Base-by-base conservation (phyloP, 2,113 vertebrate species). In the Suncus etruscus region DNA sequence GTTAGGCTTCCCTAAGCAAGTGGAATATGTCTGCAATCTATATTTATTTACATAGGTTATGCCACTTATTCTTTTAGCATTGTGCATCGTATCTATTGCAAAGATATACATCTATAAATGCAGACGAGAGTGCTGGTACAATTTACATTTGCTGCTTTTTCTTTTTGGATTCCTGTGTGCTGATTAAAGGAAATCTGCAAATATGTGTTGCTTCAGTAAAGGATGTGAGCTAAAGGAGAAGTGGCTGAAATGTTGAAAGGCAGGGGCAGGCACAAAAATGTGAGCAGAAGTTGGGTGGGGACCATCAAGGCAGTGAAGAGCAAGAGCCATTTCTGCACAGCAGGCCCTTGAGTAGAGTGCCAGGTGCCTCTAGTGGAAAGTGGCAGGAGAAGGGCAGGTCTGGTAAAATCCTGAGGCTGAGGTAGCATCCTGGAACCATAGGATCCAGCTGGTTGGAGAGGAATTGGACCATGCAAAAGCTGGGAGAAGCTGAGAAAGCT, bases 391-490 rank as follows among this genome's bases (percentile, higher is more conserved):
- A 54, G 4, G 11, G 54, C 3, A 54, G 54, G 54, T 16, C 54
- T 54, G 54, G 54, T 8, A 54, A 54, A 54, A 54, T 54, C 12
- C 98, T 0, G 99, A 99, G 96, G 97, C 98, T 0, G 98, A 99
- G 92, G 98, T 99, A 72, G 98, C 98, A 0, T 98, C 98, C 91
- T 90, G 99, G 95, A 97, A 98, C 83, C 98, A 98, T 1, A 98
- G 98, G 25, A 98, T 99, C 97, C 99, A 99, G 97, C 97, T 99
- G 87, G 98, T 98, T 0, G 99, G 99, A 96, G 99, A 99, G 86
- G 98, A 98, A 84, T 93, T 99, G 97, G 99, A 99, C 95, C 97
- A 98, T 1, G 94, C 98, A 98, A 58, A 99, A 99, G 91, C 97
- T 99, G 95, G 98, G 99, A 54, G 99, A 99, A 95, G 98, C 98